Base-by-base conservation (phyloP, 2,113 vertebrate species). In the Chlamydotis undulata region DNA sequence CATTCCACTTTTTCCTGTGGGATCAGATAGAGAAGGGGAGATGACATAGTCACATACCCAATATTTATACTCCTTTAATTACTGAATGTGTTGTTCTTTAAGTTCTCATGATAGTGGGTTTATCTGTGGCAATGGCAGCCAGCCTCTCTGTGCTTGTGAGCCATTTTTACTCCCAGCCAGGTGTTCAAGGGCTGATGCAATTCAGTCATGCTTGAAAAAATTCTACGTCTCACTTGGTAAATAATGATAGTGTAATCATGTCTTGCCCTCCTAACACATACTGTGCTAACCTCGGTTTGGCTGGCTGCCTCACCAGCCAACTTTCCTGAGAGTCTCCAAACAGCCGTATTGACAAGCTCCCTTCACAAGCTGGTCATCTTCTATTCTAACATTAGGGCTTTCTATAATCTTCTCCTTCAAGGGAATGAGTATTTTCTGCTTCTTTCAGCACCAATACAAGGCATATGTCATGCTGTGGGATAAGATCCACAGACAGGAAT, bases 41-140 rank as follows among this genome's bases (percentile, higher is more conserved):
- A 35, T 70, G 35, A 18, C 13, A 57, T 52, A 50, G 23, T 90
- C 55, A 24, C 21, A n/a, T 68, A 63, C 53, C 59, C 39, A 87
- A 1, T 93, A 59, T 90, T 91, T 77, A 64, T 77, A 31, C 26
- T 88, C 59, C 75, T 93, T 83, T 90, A 89, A 77, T 90, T 95
- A 68, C 7, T 33, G 81, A 26, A 43, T 57, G 25, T 49, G 31
- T 37, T 87, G 47, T 57, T 91, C 91, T 92, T 94, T 59, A 83
- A 93, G 78, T 88, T 91, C 73, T 86, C 3, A 7, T 83, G 90
- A 24, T 35, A 81, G 18, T 47, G 79, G 71, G 63, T 78, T 95
- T 89, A 60, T 90, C 47, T 55, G 76, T 60, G 74, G 59, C 29
- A 28, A 56, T 60, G 60, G 57, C 76, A 92, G 47, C 45, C 60